Evolutionary conservation across 53 echinoderm and acorn worm species (phyloP), one percentile per base, ranked within the genome.

Genomic region (Patiria pectinifera): DNA sequence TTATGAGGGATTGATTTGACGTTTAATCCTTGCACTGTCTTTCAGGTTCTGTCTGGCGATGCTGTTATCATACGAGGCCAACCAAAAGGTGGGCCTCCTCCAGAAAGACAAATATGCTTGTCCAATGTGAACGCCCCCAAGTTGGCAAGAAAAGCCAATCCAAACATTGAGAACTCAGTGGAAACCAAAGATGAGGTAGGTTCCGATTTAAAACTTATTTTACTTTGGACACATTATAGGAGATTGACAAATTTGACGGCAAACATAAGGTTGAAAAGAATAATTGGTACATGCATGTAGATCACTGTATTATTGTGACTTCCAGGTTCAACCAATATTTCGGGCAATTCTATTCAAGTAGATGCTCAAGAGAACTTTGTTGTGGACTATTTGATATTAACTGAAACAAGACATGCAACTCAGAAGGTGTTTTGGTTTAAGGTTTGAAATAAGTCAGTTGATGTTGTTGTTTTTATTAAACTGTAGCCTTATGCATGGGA

Each of bases 401-500:
- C 6, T 47, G 14, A 3, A 86, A 12, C 24, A 61, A 24, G 58
- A 25, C n/a, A 59, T 62, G 83, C 83, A 83, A 23, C 25, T 0
- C 16, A 61, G 26, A 35, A 35, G 35, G 4, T 18, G 10, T 14
- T 66, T 13, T 3, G 0, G 53, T 53, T 18, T 16, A 3, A 66
- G 66, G 15, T 18, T 18, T 66, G 66, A 66, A 14, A 66, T 10
- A 59, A 59, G 4, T 45, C 13, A 11, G 59, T 84, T 62, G 24
- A 8, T 16, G 60, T 62, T 83, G 2, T 66, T 24, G 66, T 43
- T 84, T 35, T 62, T 48, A 2, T 19, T 2, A 3, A 78, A 43
- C 59, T 92, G 21, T 66, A 99, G 99, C 99, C 99, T 8, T 99
- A 94, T 92, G 97, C 99, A 62, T 98, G 99, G 99, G 94, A 99